Evolutionary conservation across 2,113 vertebrate genomes (phyloP), one percentile per base, ranked within the genome.

Genomic region (Microtus montanus): DNA sequence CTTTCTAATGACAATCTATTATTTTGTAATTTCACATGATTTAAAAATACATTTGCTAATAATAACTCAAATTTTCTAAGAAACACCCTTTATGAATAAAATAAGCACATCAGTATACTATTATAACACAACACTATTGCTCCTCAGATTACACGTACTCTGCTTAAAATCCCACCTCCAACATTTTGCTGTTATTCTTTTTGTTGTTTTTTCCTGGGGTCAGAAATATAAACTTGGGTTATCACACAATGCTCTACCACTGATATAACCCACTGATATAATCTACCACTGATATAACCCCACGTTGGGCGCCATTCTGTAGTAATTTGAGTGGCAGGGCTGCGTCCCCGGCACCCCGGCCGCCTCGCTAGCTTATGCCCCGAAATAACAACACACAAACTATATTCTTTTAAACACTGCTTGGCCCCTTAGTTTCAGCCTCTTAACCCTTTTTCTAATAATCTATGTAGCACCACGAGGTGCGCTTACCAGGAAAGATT

Each of bases 1-100:
- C 49, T 64, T 96, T 94, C 68, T 58, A 44, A 24, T 30, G 82
- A 2, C 47, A 73, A 44, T 47, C 74, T 89, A 33, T n/a, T 77
- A 64, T 88, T 58, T 94, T 73, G n/a, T 91, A 13, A 78, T 85
- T 86, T 91, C 64, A 70, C n/a, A 92, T 80, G 28, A 73, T 33
- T 82, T 83, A 83, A 95, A 38, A 79, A 35, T 80, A n/a, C 19
- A 7, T 91, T 95, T 74, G 33, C 52, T 38, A 63, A 87, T 49
- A n/a, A 22, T 26, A 41, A 89, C 52, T 92, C 35, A 84, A 64
- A n/a, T 74, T 87, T 95, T 90, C 58, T 84, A 54, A 91, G 44
- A 52, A 35, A 33, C 30, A 33, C 30, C 4, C 66, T 33, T 68
- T 68, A 33, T 80, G 28, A 93, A 80, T 93, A 88, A 79, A 94